phyloP scores from a whole-genome alignment of 2,888 invertebrate genomes.

The Cryptophagus acutangulus region DNA sequence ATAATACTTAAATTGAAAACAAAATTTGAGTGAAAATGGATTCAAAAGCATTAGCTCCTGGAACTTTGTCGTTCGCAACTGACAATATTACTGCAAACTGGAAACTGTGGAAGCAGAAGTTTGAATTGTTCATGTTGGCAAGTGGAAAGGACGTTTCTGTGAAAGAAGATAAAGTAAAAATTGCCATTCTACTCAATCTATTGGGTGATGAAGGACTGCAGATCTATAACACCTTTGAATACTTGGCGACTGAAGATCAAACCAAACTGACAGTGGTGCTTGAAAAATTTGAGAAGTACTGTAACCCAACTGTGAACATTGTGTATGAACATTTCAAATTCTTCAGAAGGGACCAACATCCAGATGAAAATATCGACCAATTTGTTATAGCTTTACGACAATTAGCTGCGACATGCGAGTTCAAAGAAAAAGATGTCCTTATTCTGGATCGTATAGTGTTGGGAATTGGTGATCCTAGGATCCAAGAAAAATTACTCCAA shows the following conservation, averaged over 20 bases:
- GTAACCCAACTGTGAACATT: slow-evolving; percentile 21
- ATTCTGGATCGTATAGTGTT: slow-evolving; percentile 16
- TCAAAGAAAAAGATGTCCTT: slow-evolving; percentile 18
- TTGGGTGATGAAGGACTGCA: slow-evolving; percentile 20
- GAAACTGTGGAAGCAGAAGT: slow-evolving; percentile 26
- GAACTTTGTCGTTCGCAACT: too few relatives aligned
- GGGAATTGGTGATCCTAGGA: slow-evolving; percentile 11
- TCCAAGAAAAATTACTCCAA: slow-evolving; percentile 18
- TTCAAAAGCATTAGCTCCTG: too few relatives aligned
- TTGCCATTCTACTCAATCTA: slow-evolving; percentile 24
- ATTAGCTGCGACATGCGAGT: slow-evolving; percentile 21
- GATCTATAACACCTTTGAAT: slow-evolving; percentile 24
- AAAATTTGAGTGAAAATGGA: too few relatives aligned
- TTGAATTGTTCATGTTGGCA: slow-evolving; percentile 25
- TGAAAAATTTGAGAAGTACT: slow-evolving; percentile 20
- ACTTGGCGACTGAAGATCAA: slow-evolving; percentile 11
- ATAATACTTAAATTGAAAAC: too few relatives aligned
- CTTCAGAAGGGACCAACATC: slow-evolving; percentile 21
- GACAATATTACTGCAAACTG: too few relatives aligned
- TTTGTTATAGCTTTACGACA: slow-evolving; percentile 19
- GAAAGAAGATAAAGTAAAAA: slow-evolving; percentile 21
- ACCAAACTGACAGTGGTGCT: slow-evolving; percentile 14
- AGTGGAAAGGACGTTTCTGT: slow-evolving; percentile 22
- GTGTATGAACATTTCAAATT: slow-evolving; percentile 25
- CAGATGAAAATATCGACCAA: slow-evolving; percentile 19